Evolutionary conservation across 2,113 vertebrate species (phyloP).

Genomic region (Gasterosteus nipponicus): DNA sequence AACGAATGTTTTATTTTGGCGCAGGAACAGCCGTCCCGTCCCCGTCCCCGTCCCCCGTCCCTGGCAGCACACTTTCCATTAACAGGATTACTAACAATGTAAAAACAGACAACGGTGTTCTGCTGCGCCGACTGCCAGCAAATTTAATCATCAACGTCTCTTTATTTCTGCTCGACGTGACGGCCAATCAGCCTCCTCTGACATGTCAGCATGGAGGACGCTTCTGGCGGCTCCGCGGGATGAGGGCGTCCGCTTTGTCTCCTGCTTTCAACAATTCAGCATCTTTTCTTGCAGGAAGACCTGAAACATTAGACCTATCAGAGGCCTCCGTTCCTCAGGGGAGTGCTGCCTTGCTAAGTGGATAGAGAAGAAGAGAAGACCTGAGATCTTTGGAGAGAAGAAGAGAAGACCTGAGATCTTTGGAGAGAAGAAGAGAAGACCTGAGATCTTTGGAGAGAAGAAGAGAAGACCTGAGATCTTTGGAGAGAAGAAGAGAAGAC

Average conservation of each 20-base stretch:
- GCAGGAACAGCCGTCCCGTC: conserved; percentile 35
- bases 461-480: too few relatives aligned
- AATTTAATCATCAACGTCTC: conserved; percentile 79
- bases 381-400: too few relatives aligned
- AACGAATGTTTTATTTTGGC: conserved; percentile 54
- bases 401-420: too few relatives aligned
- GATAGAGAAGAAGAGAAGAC: too few relatives aligned
- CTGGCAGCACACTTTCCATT: conserved; percentile 74
- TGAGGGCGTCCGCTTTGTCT: conserved; percentile 61
- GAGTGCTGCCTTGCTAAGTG: too few relatives aligned
- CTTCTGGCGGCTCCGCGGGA: conserved; percentile 53
- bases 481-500: too few relatives aligned
- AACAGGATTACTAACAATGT: conserved; percentile 76
- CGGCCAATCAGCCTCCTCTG: conserved; percentile 78
- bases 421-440: too few relatives aligned
- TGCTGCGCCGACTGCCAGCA: conserved; percentile 64
- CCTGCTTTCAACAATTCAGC: conserved; percentile 59
- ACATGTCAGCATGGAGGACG: conserved; percentile 62
- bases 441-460: too few relatives aligned
- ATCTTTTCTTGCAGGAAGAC: conserved; percentile 49
- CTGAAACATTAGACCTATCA: conserved; percentile 35
- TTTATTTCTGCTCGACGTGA: conserved; percentile 58
- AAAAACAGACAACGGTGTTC: conserved; percentile 66
- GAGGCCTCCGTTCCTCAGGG: conserved; percentile 17
- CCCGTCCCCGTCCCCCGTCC: conserved; percentile 45